These are phyloP conservation scores for Salticus scenicus DNA, from an alignment of 2,888 invertebrate genomes.

Conservation along the genomic window DNA sequence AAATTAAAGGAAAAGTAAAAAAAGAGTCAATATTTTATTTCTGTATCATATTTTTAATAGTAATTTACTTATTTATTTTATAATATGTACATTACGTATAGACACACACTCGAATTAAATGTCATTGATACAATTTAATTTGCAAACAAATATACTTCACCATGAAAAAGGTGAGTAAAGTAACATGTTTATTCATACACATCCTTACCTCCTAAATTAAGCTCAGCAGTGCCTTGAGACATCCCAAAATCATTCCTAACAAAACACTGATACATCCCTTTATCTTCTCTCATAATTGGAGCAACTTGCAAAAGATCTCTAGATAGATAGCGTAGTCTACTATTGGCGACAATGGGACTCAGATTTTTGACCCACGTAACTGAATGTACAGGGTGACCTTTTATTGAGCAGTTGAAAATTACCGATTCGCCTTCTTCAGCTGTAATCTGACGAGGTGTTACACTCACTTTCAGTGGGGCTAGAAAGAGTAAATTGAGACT, in stretches of 20 bases:
- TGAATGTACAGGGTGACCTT: conserved; percentile 64
- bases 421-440: conserved; percentile 68
- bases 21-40: too few relatives aligned
- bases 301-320: conserved; percentile 68
- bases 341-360: conserved; percentile 56
- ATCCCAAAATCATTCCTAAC: conserved; percentile 63
- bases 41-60: too few relatives aligned
- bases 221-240: conserved; percentile 61
- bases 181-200: too few relatives aligned
- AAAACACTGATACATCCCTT: conserved; percentile 71
- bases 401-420: conserved; percentile 63
- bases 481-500: too few relatives aligned
- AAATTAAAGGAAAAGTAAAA: too few relatives aligned
- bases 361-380: conserved; percentile 68
- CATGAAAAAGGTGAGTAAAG: too few relatives aligned
- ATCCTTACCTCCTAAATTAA: conserved; percentile 68
- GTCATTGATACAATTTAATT: too few relatives aligned
- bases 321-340: conserved; percentile 57
- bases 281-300: conserved; percentile 70
- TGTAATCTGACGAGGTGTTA: conserved; percentile 53
- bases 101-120: too few relatives aligned
- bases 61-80: too few relatives aligned
- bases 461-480: conserved; percentile 55
- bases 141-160: too few relatives aligned
- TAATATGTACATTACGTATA: too few relatives aligned